Evolutionary conservation across 23 tunicate genomes (phyloP), one percentile per base, ranked within the genome.

Genomic region (Ciona savignyi): DNA sequence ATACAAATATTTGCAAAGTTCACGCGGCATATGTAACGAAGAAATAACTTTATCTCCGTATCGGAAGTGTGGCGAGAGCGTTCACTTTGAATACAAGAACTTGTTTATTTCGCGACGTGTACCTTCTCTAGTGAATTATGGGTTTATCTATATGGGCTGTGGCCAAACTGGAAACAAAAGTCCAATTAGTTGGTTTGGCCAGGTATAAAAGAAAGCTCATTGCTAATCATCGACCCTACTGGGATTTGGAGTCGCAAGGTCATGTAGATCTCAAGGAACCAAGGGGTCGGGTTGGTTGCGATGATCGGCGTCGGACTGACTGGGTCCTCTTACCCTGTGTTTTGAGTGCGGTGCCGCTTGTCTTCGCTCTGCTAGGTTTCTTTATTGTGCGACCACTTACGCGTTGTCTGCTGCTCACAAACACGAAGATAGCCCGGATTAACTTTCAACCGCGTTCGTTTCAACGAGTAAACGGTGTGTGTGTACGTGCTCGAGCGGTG

Each of bases 341-440:
- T 42, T 42, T 42, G 56, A 42, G 56, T 42, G 56, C 56, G 56
- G 56, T 42, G 56, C 56, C 56, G 56, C 56, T 42, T 42, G 56
- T 42, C 56, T 42, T 42, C 56, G 56, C 56, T 42, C 56, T 42
- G 56, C 11, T 42, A 42, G 56, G 56, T 42, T 42, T 42, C 56
- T 42, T 42, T 42, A 42, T 42, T 42, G 11, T 42, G 56, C 56
- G 56, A 42, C 11, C 15, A 42, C 56, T 42, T 42, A 42, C 56
- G 56, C 56, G 11, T 42, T 42, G 56, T 42, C 56, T 42, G 56
- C 56, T 42, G 56, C 56, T 42, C 56, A 42, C 56, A 42, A 42
- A 42, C 56, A 42, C 56, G 56, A 42, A 42, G 56, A 42, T 42
- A 42, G 56, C 56, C 56, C 56, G 56, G 56, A 42, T 42, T 42